phyloP scores from a whole-genome alignment of 1,140 invertebrate species.

The Solenopsis fugax region DNA sequence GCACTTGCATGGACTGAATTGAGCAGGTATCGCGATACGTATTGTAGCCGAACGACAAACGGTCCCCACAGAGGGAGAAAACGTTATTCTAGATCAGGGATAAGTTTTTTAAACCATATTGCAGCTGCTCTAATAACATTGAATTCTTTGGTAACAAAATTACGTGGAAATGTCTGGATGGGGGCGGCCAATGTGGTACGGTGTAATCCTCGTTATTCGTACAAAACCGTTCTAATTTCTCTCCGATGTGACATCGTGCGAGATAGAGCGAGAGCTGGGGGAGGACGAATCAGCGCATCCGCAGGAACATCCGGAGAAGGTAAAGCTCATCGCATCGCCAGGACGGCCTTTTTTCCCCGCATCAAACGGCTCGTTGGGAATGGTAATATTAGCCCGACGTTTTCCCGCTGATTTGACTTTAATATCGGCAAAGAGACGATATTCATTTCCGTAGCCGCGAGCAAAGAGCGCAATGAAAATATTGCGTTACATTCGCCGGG shows the following conservation, averaged over 20 bases:
- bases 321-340: background rate
- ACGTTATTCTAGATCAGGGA: background rate
- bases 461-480: constrained; percentile 74
- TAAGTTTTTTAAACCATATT: background rate
- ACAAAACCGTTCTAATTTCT: constrained; percentile 34
- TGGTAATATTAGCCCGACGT: constrained; percentile 74
- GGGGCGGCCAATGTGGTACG: background rate
- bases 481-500: constrained; percentile 69
- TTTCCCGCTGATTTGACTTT: constrained; percentile 76
- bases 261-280: constrained; percentile 33
- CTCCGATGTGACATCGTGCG: constrained; percentile 7
- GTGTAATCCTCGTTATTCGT: constrained; percentile 1
- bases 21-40: background rate
- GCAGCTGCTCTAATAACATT: background rate
- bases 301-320: background rate
- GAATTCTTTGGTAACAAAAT: background rate
- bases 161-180: background rate
- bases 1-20: background rate
- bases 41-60: constrained; percentile 4
- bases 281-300: constrained; percentile 50
- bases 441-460: constrained; percentile 63
- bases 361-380: constrained; percentile 61
- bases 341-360: constrained; percentile 18
- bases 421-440: constrained; percentile 72
- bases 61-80: background rate